These are phyloP conservation scores for Centropus bengalensis DNA, from an alignment of 2,113 vertebrate genomes.

Conservation along the genomic window DNA sequence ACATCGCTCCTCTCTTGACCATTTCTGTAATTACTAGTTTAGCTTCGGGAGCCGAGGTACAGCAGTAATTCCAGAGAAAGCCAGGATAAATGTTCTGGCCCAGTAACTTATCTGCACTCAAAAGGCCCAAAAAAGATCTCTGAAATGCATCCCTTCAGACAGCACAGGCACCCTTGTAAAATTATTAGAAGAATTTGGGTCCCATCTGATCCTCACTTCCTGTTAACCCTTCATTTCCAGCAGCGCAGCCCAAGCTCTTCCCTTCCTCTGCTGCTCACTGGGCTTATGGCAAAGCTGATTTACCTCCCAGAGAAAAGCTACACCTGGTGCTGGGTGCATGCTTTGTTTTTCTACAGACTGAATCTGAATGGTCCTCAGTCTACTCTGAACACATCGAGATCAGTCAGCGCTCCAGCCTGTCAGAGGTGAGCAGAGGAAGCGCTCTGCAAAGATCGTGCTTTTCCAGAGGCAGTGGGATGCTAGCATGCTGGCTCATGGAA, in stretches of 20 bases:
- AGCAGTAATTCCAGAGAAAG: not conserved
- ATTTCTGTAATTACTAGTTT: not conserved
- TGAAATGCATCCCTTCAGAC: not conserved
- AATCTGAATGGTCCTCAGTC: not conserved
- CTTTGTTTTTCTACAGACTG: not conserved
- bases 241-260: not conserved
- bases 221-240: not conserved
- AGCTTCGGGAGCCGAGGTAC: not conserved
- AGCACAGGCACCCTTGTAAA: not conserved
- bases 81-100: not conserved
- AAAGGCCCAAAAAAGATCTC: not conserved
- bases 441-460: not conserved
- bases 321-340: not conserved
- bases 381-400: not conserved
- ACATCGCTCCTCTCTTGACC: not conserved
- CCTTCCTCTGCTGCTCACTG: not conserved
- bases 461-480: not conserved
- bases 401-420: not conserved
- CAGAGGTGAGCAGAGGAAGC: not conserved
- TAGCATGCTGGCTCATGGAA: not conserved
- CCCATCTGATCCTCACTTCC: not conserved
- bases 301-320: not conserved
- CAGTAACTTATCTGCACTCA: not conserved
- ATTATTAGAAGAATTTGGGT: not conserved
- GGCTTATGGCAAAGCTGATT: not conserved